These are phyloP conservation scores for Cladopsammia gracilis DNA, from an alignment of 64 coral and sea anemone species.

Conservation along the genomic window DNA sequence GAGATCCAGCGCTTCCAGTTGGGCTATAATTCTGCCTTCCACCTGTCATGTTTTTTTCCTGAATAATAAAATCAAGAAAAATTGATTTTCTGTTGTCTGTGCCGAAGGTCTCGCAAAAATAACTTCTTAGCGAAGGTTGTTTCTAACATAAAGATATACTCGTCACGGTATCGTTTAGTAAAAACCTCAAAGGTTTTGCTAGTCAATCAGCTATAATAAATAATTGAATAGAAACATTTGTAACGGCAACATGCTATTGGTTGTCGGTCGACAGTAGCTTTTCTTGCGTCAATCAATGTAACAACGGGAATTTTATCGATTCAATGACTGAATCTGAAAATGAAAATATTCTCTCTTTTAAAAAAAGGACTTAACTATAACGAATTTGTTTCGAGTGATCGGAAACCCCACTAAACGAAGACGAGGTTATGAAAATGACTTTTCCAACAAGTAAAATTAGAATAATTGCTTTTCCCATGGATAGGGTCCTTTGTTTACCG, in stretches of 20 bases:
- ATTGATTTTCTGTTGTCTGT: too few relatives aligned
- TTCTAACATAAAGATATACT: not conserved
- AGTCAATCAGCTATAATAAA: constrained; percentile 43
- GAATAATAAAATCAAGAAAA: too few relatives aligned
- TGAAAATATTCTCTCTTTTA: too few relatives aligned
- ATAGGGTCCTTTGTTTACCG: too few relatives aligned
- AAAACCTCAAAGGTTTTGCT: constrained; percentile 5
- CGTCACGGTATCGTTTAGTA: constrained; percentile 3
- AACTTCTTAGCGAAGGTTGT: not conserved
- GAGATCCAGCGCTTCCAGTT: constrained; percentile 75
- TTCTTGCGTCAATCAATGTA: not conserved
- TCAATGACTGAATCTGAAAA: not conserved
- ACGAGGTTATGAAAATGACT: too few relatives aligned
- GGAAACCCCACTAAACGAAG: too few relatives aligned
- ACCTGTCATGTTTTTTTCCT: constrained; percentile 78
- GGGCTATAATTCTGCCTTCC: constrained; percentile 65
- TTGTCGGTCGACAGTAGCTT: constrained; percentile 13
- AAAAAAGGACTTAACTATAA: too few relatives aligned
- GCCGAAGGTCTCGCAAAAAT: not conserved
- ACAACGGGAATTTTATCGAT: not conserved
- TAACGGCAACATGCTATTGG: not conserved
- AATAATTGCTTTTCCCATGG: too few relatives aligned
- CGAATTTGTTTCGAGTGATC: too few relatives aligned
- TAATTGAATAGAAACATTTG: constrained; percentile 45
- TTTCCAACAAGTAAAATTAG: too few relatives aligned